Base-by-base conservation (phyloP, 2,113 vertebrate genomes). In the Rhynchopsitta pachyrhyncha region DNA sequence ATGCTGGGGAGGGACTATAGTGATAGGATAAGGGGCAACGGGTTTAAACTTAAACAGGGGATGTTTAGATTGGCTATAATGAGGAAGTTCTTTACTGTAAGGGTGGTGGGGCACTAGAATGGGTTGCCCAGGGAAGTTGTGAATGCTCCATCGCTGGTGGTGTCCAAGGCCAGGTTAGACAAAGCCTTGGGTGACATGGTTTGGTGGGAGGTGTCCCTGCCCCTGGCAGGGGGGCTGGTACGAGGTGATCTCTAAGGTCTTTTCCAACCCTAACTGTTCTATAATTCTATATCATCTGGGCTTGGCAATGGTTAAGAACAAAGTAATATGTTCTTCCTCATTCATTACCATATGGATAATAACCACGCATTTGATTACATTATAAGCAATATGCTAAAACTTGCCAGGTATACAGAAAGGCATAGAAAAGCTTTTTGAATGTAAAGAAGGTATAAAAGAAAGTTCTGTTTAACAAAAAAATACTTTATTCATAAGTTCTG, bases 301-400 rank as follows among this genome's bases (percentile, higher is more conserved):
- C 29, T 52, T 53, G 23, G 11, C 79, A 84, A 60, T 80, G 44
- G 83, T 93, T 91, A 78, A 85, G 87, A 93, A 82, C 39, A 84
- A 28, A 49, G 59, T 75, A 77, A 91, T 85, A 53, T 23, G 71
- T 77, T 97, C 19, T 88, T 91, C 37, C 53, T 35, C 64, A 69
- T 95, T 92, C 69, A 92, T 93, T 92, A 88, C 67, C 49, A 62
- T 90, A 67, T 59, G 82, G 42, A 60, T 82, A 95, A 95, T 86
- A 93, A 92, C 49, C 27, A 84, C 24, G 22, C 64, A 85, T 92
- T 93, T 92, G 74, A 95, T 87, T 91, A 73, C 1, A 69, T 44
- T 93, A 50, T 13, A 80, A 88, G 62, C 42, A 94, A 76, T 90
- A 84, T 82, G 53, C 42, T 88, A 39, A 86, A 88, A 95, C 8